Conservation (phyloP, 2,888 invertebrate genomes). For the Acholoe squamosa region DNA sequence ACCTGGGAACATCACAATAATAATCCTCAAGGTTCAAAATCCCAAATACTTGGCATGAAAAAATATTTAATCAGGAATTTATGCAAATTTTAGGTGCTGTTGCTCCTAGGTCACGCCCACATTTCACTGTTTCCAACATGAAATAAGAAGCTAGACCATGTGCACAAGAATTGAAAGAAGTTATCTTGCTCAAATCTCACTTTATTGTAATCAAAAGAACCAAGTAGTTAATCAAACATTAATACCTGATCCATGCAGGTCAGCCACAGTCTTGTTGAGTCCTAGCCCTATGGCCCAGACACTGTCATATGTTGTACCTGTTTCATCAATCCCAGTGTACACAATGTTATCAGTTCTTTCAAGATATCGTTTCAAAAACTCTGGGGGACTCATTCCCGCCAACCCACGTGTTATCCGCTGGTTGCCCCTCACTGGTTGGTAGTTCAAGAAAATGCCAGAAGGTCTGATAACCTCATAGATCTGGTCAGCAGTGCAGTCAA, state of each 20-base stretch:
- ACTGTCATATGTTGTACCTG: slow-evolving; percentile 97
- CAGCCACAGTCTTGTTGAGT: slow-evolving; percentile 91
- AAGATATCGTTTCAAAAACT: slow-evolving; percentile 35
- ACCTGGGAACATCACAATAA: too few relatives aligned
- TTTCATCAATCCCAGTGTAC: slow-evolving; percentile 88
- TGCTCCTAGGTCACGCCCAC: too few relatives aligned
- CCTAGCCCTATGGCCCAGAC: slow-evolving; percentile 98
- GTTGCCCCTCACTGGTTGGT: background rate
- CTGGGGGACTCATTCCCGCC: slow-evolving; percentile 51
- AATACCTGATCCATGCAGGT: slow-evolving; percentile 29
- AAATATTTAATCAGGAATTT: too few relatives aligned
- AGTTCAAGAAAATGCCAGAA: background rate
- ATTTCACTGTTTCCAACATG: too few relatives aligned
- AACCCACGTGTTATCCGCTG: slow-evolving; percentile 21
- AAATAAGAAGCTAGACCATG: too few relatives aligned
- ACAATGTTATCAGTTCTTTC: slow-evolving; percentile 24
- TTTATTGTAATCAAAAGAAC: too few relatives aligned
- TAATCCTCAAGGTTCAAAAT: too few relatives aligned
- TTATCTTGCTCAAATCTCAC: too few relatives aligned
- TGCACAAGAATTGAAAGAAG: too few relatives aligned
- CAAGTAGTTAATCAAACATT: too few relatives aligned
- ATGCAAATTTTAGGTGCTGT: too few relatives aligned
- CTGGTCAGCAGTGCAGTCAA: background rate
- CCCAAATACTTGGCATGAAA: too few relatives aligned
- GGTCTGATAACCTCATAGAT: background rate